Conservation (phyloP, 2,113 vertebrate species). For the Callionymus lyra region DNA sequence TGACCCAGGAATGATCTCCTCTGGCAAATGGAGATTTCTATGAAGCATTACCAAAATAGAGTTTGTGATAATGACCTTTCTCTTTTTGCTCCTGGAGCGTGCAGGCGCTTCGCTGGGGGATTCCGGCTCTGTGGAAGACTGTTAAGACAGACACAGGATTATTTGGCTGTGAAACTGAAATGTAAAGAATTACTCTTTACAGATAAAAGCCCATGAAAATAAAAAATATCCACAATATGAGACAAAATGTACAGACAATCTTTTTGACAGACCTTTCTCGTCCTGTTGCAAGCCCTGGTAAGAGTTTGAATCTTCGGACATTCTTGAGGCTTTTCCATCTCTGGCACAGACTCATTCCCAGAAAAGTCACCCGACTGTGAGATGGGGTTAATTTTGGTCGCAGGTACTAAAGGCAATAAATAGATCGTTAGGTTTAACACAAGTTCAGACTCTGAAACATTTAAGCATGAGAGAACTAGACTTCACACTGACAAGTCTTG, state of each 20-base stretch:
- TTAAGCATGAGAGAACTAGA: too few species aligned
- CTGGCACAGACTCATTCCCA: conserved; percentile 3
- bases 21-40: conserved; percentile 13
- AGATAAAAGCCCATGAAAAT: neutral
- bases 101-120: conserved; percentile 1
- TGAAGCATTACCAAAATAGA: too few species aligned
- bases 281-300: conserved; percentile 16
- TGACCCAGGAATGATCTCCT: conserved; percentile 22
- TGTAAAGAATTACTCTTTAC: neutral
- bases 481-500: too few species aligned
- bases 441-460: too few species aligned
- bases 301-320: neutral
- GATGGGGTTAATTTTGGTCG: neutral
- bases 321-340: conserved; percentile 13
- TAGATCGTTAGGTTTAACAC: neutral
- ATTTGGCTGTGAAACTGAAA: neutral
- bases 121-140: conserved; percentile 4
- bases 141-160: conserved; percentile 5
- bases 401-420: conserved; percentile 17
- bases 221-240: neutral
- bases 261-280: conserved; percentile 47
- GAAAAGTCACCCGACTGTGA: neutral
- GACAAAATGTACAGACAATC: neutral
- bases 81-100: conserved; percentile 24
- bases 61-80: conserved; percentile 36